phyloP scores from a whole-genome alignment of 2,797 vertebrate species.

The Fistularia tabacaria region DNA sequence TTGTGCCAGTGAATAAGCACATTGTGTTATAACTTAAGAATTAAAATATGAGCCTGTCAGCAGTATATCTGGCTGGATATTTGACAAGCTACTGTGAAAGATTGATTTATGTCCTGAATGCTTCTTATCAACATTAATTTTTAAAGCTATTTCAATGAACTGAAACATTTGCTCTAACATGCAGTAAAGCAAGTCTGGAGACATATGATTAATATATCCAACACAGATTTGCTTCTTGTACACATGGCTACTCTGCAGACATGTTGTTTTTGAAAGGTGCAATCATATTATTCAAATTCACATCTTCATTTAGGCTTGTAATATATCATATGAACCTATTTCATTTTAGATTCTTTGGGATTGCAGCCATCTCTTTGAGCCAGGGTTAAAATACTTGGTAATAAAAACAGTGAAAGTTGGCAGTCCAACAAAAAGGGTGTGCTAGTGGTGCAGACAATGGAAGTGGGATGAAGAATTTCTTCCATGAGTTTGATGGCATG shows the following conservation, averaged over 20 bases:
- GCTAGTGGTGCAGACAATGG: constrained; percentile 35
- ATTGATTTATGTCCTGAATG: constrained; percentile 39
- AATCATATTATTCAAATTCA: constrained; percentile 58
- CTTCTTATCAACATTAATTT: constrained; percentile 41
- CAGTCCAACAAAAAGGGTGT: constrained; percentile 41
- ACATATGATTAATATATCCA: constrained; percentile 58
- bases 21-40: no score
- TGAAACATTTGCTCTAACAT: constrained; percentile 59
- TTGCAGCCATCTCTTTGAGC: constrained; percentile 39
- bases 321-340: constrained; percentile 47
- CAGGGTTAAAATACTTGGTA: constrained; percentile 55
- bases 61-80: no score
- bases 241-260: constrained; percentile 33
- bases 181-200: constrained; percentile 39
- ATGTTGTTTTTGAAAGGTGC: constrained; percentile 38
- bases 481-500: constrained; percentile 69
- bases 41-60: no score
- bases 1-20: no score
- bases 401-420: constrained; percentile 57
- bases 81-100: no score
- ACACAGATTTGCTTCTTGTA: constrained; percentile 43
- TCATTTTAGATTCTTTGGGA: constrained; percentile 42
- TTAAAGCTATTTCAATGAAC: constrained; percentile 54
- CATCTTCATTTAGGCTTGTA: constrained; percentile 39
- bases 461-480: constrained; percentile 46